A percentile compares a stretch with the other conserved stretches of the same genome.
phyloP scores from a whole-genome alignment of 2,888 invertebrate genomes.

The Rotaria socialis region DNA sequence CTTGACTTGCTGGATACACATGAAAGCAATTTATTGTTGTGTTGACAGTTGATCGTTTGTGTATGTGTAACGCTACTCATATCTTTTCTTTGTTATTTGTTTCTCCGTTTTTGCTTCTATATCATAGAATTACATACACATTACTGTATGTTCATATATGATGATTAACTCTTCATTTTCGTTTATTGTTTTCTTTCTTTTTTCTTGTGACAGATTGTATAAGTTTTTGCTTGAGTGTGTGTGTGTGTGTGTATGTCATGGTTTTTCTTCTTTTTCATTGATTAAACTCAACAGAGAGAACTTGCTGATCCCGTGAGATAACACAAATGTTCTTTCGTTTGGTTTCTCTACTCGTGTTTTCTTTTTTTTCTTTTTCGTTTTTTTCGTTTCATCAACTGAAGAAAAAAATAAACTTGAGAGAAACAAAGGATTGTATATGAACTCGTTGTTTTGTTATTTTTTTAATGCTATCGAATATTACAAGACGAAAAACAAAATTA shows the following conservation, averaged over 20 bases:
- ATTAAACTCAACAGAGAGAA: constrained; percentile 4
- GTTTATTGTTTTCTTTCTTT: neutral
- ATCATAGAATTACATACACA: neutral
- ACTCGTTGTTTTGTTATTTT: neutral
- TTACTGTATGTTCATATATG: neutral
- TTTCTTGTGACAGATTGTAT: constrained; percentile 24
- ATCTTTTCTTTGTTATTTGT: neutral
- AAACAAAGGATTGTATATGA: constrained; percentile 9
- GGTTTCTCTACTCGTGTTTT: constrained; percentile 18
- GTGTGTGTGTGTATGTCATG: neutral
- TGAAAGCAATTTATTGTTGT: neutral
- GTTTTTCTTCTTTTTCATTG: constrained; percentile 5
- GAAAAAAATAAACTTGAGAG: neutral
- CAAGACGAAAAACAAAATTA: neutral
- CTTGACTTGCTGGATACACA: neutral
- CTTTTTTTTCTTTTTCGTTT: neutral
- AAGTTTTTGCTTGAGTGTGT: constrained; percentile 17
- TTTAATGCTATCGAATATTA: neutral
- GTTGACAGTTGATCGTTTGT: constrained; percentile 5
- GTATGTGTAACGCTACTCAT: constrained; percentile 29
- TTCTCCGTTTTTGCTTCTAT: neutral
- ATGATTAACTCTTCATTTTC: neutral
- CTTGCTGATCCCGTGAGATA: constrained; percentile 22
- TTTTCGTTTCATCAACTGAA: neutral
- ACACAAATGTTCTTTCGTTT: constrained; percentile 23